Conservation (phyloP, 37 sponge, comb jelly and placozoan genomes). For the Spongilla lacustris region DNA sequence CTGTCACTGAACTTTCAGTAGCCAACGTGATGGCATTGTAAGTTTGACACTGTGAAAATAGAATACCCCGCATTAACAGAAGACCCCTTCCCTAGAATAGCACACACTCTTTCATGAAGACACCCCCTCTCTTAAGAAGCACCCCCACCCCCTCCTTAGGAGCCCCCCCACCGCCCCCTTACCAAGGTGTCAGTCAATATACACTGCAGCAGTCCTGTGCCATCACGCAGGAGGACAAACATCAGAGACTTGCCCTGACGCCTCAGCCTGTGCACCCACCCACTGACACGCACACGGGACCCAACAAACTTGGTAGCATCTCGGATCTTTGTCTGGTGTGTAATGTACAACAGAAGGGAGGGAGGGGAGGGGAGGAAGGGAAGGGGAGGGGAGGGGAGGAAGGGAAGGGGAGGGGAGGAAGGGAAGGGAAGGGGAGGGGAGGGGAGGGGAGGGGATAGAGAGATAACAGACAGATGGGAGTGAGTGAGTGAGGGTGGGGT, state of each 20-base stretch:
- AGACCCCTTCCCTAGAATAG: background rate
- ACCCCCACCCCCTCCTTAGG: background rate
- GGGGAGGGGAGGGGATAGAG: background rate
- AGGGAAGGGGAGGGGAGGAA: background rate
- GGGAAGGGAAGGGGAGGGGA: background rate
- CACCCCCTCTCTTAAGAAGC: too few relatives aligned
- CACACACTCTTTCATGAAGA: too few relatives aligned
- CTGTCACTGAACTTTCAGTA: constrained; percentile 80
- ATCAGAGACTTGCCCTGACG: constrained; percentile 88
- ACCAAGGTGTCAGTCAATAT: constrained; percentile 82
- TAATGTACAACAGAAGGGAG: background rate
- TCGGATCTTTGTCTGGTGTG: constrained; percentile 64
- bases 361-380: too few relatives aligned
- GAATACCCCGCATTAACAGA: background rate
- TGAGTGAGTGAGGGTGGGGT: background rate
- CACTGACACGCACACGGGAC: constrained; percentile 73
- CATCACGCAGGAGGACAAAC: constrained; percentile 94
- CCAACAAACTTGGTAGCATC: constrained; percentile 48
- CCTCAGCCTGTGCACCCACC: constrained; percentile 92
- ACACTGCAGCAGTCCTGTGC: constrained; percentile 95
- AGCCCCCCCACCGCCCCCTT: background rate
- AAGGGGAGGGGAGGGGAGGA: background rate
- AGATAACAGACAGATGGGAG: background rate
- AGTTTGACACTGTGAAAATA: constrained; percentile 66
- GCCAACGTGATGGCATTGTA: constrained; percentile 86